A percentile compares a stretch with the other conserved stretches of the same genome.
Evolutionary conservation across 2,888 invertebrate species (phyloP).

Genomic region (Nephrotoma guestfalica): DNA sequence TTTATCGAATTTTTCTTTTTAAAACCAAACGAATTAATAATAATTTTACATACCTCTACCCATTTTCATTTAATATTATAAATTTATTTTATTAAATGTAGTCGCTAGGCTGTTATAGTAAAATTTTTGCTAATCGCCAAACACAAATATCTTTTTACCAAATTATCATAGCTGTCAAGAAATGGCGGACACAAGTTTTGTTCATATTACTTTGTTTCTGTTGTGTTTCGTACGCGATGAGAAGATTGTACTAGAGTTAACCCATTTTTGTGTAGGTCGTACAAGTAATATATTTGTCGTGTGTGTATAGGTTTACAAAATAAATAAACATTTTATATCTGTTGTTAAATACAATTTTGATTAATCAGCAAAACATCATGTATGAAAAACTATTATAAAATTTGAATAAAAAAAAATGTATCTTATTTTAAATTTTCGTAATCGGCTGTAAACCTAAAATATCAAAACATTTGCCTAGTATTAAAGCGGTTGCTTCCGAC

Average conservation of each 20-base stretch:
- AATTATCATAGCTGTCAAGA: neutral
- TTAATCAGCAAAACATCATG: neutral
- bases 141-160: neutral
- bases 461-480: constrained; percentile 76
- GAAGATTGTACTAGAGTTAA: neutral
- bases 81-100: neutral
- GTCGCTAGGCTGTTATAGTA: neutral
- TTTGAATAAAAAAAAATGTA: neutral
- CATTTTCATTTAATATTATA: neutral
- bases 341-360: neutral
- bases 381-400: neutral
- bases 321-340: neutral
- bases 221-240: neutral
- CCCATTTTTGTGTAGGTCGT: neutral
- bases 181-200: neutral
- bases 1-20: neutral
- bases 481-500: constrained; percentile 79
- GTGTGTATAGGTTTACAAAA: neutral
- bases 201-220: neutral
- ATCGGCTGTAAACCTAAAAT: constrained; percentile 88
- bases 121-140: neutral
- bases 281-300: neutral
- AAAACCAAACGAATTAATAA: neutral
- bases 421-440: constrained; percentile 61
- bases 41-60: neutral